Evolutionary conservation across 2,888 invertebrate genomes (phyloP).

Genomic region (Allygus modestus): DNA sequence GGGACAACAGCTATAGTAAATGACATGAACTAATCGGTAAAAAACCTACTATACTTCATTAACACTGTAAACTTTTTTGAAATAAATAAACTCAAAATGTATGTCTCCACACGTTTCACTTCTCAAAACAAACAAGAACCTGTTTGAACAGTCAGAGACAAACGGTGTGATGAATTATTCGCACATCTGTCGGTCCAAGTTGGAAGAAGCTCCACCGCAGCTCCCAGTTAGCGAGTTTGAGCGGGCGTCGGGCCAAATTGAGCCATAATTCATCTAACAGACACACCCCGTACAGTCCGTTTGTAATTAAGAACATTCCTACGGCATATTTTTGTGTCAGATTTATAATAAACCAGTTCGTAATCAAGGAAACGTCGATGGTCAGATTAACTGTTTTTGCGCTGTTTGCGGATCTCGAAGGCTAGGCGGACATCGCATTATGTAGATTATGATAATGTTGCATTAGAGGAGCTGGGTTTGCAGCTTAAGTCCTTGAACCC

Average conservation of each 20-base stretch:
- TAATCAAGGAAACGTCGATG: slow-evolving; percentile 37
- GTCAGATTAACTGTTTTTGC: slow-evolving; percentile 16
- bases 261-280: slow-evolving; percentile 22
- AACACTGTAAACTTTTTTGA: no score
- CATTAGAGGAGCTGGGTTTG: neutral
- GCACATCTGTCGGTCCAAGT: neutral
- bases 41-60: no score
- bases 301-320: slow-evolving; percentile 30
- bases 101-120: no score
- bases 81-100: no score
- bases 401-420: neutral
- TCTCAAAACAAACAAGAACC: no score
- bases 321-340: neutral
- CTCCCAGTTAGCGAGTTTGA: slow-evolving; percentile 19
- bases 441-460: slow-evolving; percentile 17
- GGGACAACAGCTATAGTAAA: no score
- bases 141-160: neutral
- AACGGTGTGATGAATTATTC: neutral
- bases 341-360: slow-evolving; percentile 33
- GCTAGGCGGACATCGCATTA: neutral
- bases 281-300: slow-evolving; percentile 35
- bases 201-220: neutral
- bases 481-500: neutral
- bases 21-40: no score
- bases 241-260: slow-evolving; percentile 21